phyloP scores from a whole-genome alignment of 2,888 invertebrate species.

The Eupithecia inturbata region DNA sequence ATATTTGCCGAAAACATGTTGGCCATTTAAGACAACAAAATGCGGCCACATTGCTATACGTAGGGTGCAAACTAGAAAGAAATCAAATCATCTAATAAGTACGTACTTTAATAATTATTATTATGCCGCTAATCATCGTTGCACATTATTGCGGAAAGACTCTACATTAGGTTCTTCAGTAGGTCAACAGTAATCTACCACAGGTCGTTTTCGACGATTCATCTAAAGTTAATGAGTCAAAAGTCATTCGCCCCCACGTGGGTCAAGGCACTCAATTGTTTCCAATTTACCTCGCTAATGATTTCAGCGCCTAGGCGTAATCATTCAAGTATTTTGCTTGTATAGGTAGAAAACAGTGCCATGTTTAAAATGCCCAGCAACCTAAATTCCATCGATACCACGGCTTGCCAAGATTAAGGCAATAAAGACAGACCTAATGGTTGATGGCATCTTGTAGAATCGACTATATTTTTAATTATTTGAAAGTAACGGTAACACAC shows the following conservation, averaged over 20 bases:
- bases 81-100: no score
- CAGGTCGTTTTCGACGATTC: neutral
- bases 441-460: neutral
- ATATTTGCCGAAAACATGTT: no score
- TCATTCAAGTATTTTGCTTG: conserved; percentile 24
- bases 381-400: neutral
- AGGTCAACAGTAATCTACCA: neutral
- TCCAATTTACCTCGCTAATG: conserved; percentile 41
- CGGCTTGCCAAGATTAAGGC: neutral
- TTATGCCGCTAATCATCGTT: neutral
- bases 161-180: neutral
- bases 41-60: no score
- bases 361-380: neutral
- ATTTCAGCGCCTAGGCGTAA: conserved; percentile 21
- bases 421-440: neutral
- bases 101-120: no score
- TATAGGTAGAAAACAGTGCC: neutral
- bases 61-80: no score
- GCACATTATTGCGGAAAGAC: neutral
- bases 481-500: neutral
- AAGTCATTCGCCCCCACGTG: conserved; percentile 35
- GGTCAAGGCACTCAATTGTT: conserved; percentile 43
- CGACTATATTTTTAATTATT: neutral
- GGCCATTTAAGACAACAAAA: neutral
- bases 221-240: conserved; percentile 32